These are phyloP conservation scores for Macrobrachium nipponense DNA, from an alignment of 1,140 invertebrate genomes.

Conservation along the genomic window DNA sequence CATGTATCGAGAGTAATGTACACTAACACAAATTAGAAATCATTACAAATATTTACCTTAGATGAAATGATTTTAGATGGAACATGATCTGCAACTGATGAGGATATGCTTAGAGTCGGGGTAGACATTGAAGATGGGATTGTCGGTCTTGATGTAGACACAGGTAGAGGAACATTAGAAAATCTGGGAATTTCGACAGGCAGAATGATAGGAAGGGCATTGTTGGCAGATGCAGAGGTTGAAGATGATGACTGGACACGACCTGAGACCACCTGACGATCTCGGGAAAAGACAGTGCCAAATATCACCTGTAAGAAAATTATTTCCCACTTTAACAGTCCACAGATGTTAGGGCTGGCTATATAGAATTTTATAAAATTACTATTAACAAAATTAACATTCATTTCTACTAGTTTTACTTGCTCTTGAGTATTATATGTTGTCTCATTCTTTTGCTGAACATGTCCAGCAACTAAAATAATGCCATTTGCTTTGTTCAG, in stretches of 20 bases:
- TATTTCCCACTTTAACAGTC: too few species aligned
- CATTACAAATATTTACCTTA: conserved; percentile 26
- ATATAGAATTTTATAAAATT: too few species aligned
- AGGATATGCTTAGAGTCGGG: conserved; percentile 23
- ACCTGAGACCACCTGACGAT: conserved; percentile 37
- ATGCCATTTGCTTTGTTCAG: too few species aligned
- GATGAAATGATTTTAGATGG: conserved; percentile 15
- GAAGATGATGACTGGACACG: conserved; percentile 22
- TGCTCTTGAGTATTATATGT: too few species aligned
- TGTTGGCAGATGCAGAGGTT: conserved; percentile 38
- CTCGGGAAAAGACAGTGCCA: conserved; percentile 51
- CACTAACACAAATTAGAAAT: neutral
- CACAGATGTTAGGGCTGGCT: too few species aligned
- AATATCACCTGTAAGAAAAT: conserved; percentile 41
- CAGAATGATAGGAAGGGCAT: conserved; percentile 55
- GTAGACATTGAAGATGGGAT: conserved; percentile 38
- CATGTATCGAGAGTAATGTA: neutral
- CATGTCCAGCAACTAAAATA: too few species aligned
- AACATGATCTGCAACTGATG: neutral
- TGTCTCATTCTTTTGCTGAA: too few species aligned
- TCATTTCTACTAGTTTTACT: too few species aligned
- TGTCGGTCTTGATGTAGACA: conserved; percentile 24
- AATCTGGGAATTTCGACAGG: conserved; percentile 61
- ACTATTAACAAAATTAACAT: too few species aligned
- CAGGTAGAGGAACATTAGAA: conserved; percentile 59